A percentile compares a stretch with the other conserved stretches of the same genome.
Evolutionary conservation across 2,113 vertebrate genomes (phyloP).

Genomic region (Himantopus leucocephalus): DNA sequence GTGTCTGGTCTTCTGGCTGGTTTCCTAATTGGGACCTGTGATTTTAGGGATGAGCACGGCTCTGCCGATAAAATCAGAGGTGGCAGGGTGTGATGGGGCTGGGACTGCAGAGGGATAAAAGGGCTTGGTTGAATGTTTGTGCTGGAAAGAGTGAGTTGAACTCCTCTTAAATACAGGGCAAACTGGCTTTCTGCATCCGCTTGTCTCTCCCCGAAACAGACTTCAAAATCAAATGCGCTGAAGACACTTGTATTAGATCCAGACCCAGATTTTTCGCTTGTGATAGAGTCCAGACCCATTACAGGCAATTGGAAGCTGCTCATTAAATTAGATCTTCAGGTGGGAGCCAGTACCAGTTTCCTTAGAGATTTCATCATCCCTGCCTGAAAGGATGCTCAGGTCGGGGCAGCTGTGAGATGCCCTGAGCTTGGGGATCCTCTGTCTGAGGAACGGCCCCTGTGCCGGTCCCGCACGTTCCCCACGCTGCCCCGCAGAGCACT

Average conservation of each 20-base stretch:
- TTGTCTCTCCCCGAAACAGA: background rate
- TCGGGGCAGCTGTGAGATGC: background rate
- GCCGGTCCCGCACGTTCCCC: accelerated
- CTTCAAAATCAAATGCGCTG: background rate
- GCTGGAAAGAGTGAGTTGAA: background rate
- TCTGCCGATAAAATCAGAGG: background rate
- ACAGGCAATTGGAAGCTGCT: background rate
- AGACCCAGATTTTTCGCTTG: background rate
- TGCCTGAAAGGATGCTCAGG: background rate
- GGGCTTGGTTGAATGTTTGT: background rate
- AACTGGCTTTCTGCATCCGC: background rate
- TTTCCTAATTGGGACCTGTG: background rate
- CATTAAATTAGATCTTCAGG: background rate
- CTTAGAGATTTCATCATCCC: background rate
- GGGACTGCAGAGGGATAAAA: background rate
- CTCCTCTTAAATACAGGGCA: background rate
- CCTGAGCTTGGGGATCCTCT: background rate
- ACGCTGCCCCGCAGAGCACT: background rate
- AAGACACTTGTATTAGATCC: background rate
- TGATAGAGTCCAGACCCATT: background rate
- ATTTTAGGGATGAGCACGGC: background rate
- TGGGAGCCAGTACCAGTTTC: background rate
- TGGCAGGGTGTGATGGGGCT: background rate
- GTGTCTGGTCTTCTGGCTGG: background rate
- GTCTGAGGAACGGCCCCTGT: background rate